These are phyloP conservation scores for Mayetiola destructor DNA, from an alignment of 2,888 invertebrate species.

Conservation along the genomic window DNA sequence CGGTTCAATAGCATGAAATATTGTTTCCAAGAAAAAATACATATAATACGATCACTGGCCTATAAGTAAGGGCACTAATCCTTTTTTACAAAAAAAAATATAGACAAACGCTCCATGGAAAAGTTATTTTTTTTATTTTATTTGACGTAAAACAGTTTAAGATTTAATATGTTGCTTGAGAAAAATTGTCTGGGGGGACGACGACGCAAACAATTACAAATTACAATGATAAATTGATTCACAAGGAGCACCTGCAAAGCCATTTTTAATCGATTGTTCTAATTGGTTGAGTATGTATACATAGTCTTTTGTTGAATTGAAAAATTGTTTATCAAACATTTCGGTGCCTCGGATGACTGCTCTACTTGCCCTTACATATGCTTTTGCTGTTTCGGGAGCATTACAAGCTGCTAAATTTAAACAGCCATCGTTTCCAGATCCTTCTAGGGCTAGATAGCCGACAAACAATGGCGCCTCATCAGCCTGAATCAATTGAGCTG, in stretches of 20 bases:
- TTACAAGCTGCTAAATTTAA: conserved; percentile 63
- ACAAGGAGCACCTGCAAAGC: conserved; percentile 44
- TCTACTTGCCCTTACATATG: conserved; percentile 65
- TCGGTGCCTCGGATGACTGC: conserved; percentile 56
- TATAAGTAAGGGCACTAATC: too few species aligned
- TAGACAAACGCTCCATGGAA: too few species aligned
- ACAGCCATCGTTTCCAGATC: conserved; percentile 56
- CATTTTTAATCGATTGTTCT: conserved; percentile 52
- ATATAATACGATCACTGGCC: too few species aligned
- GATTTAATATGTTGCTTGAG: too few species aligned
- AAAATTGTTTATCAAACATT: conserved; percentile 46
- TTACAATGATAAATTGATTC: conserved; percentile 40
- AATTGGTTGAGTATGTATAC: conserved; percentile 47
- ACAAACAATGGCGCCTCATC: conserved; percentile 45
- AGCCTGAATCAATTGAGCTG: conserved; percentile 39
- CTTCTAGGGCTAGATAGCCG: conserved; percentile 51
- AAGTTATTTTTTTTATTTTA: too few species aligned
- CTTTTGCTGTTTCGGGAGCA: conserved; percentile 53
- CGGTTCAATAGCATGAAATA: too few species aligned
- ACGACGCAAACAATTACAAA: background rate
- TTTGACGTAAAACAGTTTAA: too few species aligned
- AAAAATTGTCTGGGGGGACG: too few species aligned
- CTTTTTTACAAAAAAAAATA: too few species aligned
- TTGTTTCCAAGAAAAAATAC: too few species aligned
- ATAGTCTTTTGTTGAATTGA: conserved; percentile 39